Conservation (phyloP, 1,140 invertebrate species). For the Trachymyrmex septentrionalis region DNA sequence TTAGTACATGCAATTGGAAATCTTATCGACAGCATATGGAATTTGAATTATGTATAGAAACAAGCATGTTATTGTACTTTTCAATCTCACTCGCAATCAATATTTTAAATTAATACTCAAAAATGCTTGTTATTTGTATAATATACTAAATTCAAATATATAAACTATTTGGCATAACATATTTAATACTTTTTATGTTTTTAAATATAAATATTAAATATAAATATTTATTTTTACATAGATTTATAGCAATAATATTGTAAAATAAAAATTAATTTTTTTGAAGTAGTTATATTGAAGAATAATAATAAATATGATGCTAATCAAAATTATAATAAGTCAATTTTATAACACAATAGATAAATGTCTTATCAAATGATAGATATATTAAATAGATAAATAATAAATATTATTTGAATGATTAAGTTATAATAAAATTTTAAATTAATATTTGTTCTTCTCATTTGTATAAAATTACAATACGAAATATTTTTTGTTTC, state of each 20-base stretch:
- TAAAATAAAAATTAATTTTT: constrained; percentile 12
- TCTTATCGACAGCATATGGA: constrained; percentile 75
- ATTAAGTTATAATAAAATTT: background rate
- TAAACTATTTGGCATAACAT: background rate
- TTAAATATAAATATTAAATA: constrained; percentile 11
- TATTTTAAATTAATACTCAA: constrained; percentile 14
- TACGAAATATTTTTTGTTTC: background rate
- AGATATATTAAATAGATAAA: too few species aligned
- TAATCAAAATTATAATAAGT: background rate
- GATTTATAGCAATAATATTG: background rate
- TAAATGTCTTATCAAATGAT: background rate
- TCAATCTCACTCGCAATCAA: constrained; percentile 2
- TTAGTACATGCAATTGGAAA: constrained; percentile 86
- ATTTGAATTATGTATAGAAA: constrained; percentile 54
- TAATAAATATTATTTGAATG: background rate
- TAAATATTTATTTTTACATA: background rate
- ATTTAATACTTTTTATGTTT: constrained; percentile 14
- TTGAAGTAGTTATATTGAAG: background rate
- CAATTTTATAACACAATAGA: background rate
- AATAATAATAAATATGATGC: background rate
- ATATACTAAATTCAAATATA: background rate
- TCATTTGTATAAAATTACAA: background rate
- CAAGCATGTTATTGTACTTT: constrained; percentile 23
- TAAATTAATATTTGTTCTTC: background rate
- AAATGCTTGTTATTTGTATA: constrained; percentile 26